Evolutionary conservation across 2,797 vertebrate genomes (phyloP).

Genomic region (Sebastes hubbsi): DNA sequence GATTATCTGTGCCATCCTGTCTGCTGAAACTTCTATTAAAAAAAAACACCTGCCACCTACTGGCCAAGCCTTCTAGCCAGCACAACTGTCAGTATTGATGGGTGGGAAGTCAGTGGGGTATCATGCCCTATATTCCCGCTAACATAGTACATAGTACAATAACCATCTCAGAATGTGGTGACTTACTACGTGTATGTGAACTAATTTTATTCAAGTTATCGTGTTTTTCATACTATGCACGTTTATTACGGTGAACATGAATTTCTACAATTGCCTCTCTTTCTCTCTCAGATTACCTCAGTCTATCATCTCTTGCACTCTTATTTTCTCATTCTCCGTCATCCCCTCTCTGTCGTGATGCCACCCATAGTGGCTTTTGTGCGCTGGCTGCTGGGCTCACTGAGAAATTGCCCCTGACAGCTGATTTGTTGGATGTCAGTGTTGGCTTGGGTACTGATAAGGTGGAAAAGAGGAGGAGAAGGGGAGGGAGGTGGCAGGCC

Average conservation of each 20-base stretch:
- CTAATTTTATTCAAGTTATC: too few relatives aligned
- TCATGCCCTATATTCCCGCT: not conserved
- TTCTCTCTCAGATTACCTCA: not conserved
- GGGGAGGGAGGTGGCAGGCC: not conserved
- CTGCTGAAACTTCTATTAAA: accelerated
- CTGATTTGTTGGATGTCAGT: constrained; percentile 77
- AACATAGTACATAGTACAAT: not conserved
- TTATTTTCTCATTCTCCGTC: constrained; percentile 13
- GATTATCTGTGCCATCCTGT: too few relatives aligned
- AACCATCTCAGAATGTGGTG: not conserved
- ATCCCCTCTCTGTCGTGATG: not conserved
- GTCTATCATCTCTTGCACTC: not conserved
- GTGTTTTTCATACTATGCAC: not conserved
- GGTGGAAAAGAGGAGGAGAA: constrained; percentile 14
- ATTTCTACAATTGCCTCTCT: not conserved
- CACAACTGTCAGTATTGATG: not conserved
- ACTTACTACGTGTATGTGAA: too few relatives aligned
- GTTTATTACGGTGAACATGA: not conserved
- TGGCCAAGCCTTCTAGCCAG: not conserved
- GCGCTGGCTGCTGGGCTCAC: constrained; percentile 3
- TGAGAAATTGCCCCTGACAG: constrained; percentile 75
- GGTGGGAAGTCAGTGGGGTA: not conserved
- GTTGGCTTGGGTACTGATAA: constrained; percentile 61
- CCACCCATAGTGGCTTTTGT: not conserved
- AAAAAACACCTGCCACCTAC: not conserved